Conservation (phyloP, 2,797 vertebrate genomes). For the Chiroxiphia lanceolata region DNA sequence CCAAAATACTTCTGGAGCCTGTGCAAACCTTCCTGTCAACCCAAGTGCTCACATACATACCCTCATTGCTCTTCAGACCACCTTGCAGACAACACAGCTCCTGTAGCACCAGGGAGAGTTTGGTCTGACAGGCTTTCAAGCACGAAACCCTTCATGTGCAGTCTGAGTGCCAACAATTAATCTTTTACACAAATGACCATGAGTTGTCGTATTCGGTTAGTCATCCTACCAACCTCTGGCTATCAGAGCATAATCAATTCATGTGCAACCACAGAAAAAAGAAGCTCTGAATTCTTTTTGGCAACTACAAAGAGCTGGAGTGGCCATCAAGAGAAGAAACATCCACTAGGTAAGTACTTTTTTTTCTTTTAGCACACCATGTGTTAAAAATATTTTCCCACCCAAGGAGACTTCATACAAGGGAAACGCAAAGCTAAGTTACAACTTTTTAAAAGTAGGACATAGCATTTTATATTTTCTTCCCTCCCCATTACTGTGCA, state of each 20-base stretch:
- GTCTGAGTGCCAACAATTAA: not conserved
- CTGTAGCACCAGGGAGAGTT: not conserved
- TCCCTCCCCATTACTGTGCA: not conserved
- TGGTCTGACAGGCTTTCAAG: not conserved
- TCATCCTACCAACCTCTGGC: not conserved
- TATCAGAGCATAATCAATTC: not conserved
- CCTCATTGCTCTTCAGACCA: not conserved
- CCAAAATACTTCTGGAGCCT: not conserved
- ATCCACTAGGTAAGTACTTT: not conserved
- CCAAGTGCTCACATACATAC: not conserved
- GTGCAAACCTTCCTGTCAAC: not conserved
- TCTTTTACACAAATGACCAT: not conserved
- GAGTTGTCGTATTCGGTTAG: not conserved
- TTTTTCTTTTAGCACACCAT: not conserved
- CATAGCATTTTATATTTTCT: not conserved
- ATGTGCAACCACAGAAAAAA: not conserved
- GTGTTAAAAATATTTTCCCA: slow-evolving; percentile 19
- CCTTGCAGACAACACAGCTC: not conserved
- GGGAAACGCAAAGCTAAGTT: slow-evolving; percentile 29
- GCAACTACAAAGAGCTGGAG: not conserved
- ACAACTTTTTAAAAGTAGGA: slow-evolving; percentile 36
- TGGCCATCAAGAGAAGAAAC: not conserved
- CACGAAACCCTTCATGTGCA: not conserved
- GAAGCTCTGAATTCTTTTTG: not conserved
- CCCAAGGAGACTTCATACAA: not conserved